Evolutionary conservation across 2,888 invertebrate genomes (phyloP).

Genomic region (Andricus quercusramuli): DNA sequence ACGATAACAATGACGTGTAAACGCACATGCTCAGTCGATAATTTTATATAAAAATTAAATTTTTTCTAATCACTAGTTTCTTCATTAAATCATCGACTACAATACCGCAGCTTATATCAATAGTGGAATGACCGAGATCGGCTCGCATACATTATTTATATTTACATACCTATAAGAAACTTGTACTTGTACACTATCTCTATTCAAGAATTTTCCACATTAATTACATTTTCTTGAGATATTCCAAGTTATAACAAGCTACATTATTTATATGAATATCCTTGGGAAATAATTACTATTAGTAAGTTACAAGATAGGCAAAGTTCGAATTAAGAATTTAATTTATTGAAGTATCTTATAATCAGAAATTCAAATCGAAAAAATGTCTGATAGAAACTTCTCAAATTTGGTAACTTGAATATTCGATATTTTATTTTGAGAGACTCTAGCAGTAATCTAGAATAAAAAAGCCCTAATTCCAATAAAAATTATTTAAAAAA

Average conservation of each 20-base stretch:
- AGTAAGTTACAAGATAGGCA: not conserved
- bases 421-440: no score
- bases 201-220: not conserved
- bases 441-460: no score
- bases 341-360: not conserved
- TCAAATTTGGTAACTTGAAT: not conserved
- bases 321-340: not conserved
- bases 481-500: not conserved
- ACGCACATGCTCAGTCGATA: not conserved
- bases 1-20: constrained; percentile 1
- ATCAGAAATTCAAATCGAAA: not conserved
- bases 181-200: not conserved
- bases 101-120: not conserved
- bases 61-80: constrained; percentile 4
- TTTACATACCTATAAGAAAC: not conserved
- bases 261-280: not conserved
- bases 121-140: not conserved
- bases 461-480: not conserved
- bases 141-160: not conserved
- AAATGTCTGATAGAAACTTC: not conserved
- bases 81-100: constrained; percentile 12
- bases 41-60: not conserved
- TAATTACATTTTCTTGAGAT: not conserved
- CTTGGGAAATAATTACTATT: not conserved
- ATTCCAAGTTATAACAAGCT: not conserved